Evolutionary conservation across 2,113 vertebrate genomes (phyloP), one percentile per base, ranked within the genome.

Genomic region (Phaethon lepturus): DNA sequence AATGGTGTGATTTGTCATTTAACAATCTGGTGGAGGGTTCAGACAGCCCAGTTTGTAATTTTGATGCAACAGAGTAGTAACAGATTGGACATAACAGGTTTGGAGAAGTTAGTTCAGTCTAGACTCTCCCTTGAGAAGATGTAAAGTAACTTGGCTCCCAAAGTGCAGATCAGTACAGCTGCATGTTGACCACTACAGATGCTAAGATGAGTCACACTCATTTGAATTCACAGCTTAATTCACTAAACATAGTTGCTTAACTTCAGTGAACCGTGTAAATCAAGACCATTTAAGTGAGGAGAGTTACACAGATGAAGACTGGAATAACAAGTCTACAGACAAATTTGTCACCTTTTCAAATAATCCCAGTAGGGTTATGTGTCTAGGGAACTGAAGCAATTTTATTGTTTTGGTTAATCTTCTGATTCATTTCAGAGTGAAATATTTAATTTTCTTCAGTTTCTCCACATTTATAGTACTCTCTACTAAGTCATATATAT

Each of bases 1-100:
- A 35, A 44, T 9, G 14, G 44, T 18, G 31, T 1, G 0, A 33
- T 47, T n/a, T 35, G 31, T 28, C 3, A 0, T 28, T 31, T 38
- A 28, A 87, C 20, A 24, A 23, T 13, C 17, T 38, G 31, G 22
- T 40, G 23, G 15, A 33, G 31, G 7, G 7, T 59, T 85, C 26
- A 45, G 7, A 64, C 15, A 44, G 3, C 8, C 7, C 14, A 2
- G 25, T 25, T 44, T 44, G 35, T 33, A 55, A 33, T 44, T 28
- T 33, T 8, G 17, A 31, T 56, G 50, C 12, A 33, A 19, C 8
- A 73, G 10, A 13, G 26, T 20, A 14, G 15, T 44, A 33, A 56
- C 26, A 63, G 14, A 63, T 23, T 24, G 26, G 20, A 67, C 20
- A 12, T 8, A 40, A 9, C 29, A 28, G 24, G 31, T n/a, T 44